A percentile compares a stretch with the other conserved stretches of the same genome.
Conservation (phyloP, 1,140 invertebrate species). For the Helicoverpa armigera region DNA sequence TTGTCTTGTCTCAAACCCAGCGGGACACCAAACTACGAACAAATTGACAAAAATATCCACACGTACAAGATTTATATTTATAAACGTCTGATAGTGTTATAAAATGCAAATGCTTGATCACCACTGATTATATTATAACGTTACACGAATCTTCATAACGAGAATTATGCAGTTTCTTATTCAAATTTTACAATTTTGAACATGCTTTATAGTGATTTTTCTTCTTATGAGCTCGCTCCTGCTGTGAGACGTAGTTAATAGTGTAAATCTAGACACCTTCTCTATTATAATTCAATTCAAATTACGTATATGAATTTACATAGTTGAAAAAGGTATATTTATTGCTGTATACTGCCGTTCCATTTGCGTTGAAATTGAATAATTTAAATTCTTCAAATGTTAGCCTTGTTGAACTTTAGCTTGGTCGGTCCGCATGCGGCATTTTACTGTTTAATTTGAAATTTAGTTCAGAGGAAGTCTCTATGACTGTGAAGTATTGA, state of each 20-base stretch:
- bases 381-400: slow-evolving; percentile 37
- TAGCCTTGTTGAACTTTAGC: slow-evolving; percentile 1
- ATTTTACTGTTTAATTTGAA: slow-evolving; percentile 9
- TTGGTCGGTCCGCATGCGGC: neutral
- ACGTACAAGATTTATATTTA: slow-evolving; percentile 38
- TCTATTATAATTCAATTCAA: slow-evolving; percentile 40
- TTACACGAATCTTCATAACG: slow-evolving; percentile 14
- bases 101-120: slow-evolving; percentile 40
- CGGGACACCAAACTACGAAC: slow-evolving; percentile 66
- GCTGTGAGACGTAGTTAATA: slow-evolving; percentile 28
- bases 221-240: neutral
- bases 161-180: slow-evolving; percentile 13
- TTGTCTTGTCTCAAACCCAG: slow-evolving; percentile 69
- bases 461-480: slow-evolving; percentile 1
- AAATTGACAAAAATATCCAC: slow-evolving; percentile 72
- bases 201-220: slow-evolving; percentile 13
- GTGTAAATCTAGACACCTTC: slow-evolving; percentile 44
- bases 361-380: slow-evolving; percentile 22
- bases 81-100: slow-evolving; percentile 38
- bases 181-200: slow-evolving; percentile 17
- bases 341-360: slow-evolving; percentile 11
- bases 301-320: slow-evolving; percentile 29
- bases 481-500: neutral
- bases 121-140: slow-evolving; percentile 39
- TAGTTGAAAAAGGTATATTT: slow-evolving; percentile 31